A percentile compares a stretch with the other conserved stretches of the same genome.
These are phyloP conservation scores for Noctuana brunneofusca DNA, from an alignment of 2,888 invertebrate genomes.

Conservation along the genomic window DNA sequence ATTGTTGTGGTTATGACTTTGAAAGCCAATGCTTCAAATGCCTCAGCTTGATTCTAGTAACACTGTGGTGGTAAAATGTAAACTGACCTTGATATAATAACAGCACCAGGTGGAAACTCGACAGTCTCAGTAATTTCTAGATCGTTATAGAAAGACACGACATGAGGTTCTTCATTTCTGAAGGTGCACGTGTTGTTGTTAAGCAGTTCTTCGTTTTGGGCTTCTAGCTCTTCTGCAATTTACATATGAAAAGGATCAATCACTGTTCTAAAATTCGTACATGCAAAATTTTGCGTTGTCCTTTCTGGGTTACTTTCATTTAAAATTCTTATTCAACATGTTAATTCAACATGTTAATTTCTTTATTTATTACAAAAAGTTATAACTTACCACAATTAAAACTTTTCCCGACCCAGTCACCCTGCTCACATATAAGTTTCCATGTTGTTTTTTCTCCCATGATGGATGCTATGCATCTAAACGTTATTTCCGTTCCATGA, in stretches of 20 bases:
- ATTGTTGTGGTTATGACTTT: too few relatives aligned
- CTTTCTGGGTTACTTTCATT: too few relatives aligned
- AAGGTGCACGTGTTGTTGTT: slow-evolving; percentile 90
- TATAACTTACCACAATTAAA: slow-evolving; percentile 87
- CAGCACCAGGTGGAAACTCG: slow-evolving; percentile 89
- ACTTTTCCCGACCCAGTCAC: slow-evolving; percentile 92
- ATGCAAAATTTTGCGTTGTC: too few relatives aligned
- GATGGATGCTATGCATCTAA: slow-evolving; percentile 91
- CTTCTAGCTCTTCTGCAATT: slow-evolving; percentile 77
- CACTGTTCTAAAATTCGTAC: too few relatives aligned
- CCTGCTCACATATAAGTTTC: slow-evolving; percentile 93
- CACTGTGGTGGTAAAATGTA: background rate
- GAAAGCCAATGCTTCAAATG: too few relatives aligned
- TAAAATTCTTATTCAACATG: too few relatives aligned
- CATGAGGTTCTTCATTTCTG: slow-evolving; percentile 89
- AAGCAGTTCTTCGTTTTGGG: slow-evolving; percentile 72
- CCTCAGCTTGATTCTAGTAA: too few relatives aligned
- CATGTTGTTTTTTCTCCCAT: slow-evolving; percentile 92
- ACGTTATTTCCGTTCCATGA: slow-evolving; percentile 91
- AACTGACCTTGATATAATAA: slow-evolving; percentile 84
- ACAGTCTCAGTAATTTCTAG: slow-evolving; percentile 89
- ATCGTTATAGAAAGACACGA: slow-evolving; percentile 92
- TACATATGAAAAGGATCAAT: too few relatives aligned
- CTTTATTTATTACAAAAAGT: background rate
- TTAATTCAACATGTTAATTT: too few relatives aligned